These are phyloP conservation scores for Nomada ruficornis DNA, from an alignment of 2,888 invertebrate genomes.

Conservation along the genomic window DNA sequence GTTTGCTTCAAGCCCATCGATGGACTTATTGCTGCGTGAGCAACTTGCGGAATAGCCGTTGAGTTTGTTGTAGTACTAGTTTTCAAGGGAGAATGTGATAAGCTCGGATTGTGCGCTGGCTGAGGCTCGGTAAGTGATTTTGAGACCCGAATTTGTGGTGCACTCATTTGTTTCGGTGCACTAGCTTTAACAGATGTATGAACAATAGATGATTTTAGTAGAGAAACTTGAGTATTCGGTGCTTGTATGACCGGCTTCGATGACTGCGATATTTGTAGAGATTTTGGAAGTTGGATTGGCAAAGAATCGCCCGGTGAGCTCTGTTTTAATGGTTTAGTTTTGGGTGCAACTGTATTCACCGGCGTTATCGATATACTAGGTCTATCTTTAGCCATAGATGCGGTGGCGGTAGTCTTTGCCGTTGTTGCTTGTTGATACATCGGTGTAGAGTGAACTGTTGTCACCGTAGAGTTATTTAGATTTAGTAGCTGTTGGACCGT, in stretches of 20 bases:
- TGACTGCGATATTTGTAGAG: constrained; percentile 65
- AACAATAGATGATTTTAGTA: constrained; percentile 76
- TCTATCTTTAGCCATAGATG: constrained; percentile 83
- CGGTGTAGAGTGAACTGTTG: constrained; percentile 65
- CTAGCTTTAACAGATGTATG: constrained; percentile 66
- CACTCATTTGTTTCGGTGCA: constrained; percentile 69
- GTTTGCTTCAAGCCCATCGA: constrained; percentile 70
- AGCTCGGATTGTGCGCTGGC: constrained; percentile 75
- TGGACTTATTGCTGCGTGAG: constrained; percentile 68
- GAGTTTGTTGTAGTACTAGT: constrained; percentile 58
- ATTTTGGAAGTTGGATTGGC: constrained; percentile 70
- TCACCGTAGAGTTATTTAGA: constrained; percentile 69
- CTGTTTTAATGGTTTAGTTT: constrained; percentile 65
- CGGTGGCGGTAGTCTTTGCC: constrained; percentile 75
- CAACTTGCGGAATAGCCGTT: constrained; percentile 66
- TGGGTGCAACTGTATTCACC: constrained; percentile 68
- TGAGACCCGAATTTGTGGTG: constrained; percentile 78
- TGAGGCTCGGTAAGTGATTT: constrained; percentile 79
- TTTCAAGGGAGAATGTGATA: constrained; percentile 72
- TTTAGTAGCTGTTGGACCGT: constrained; percentile 75
- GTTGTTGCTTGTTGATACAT: constrained; percentile 73
- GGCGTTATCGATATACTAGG: constrained; percentile 85
- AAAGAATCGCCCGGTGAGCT: constrained; percentile 63
- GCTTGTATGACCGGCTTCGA: constrained; percentile 65
- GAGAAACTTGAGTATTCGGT: constrained; percentile 74